A percentile compares a stretch with the other conserved stretches of the same genome.
These are phyloP conservation scores for Lasioglossum marginatum DNA, from an alignment of 2,888 invertebrate genomes.

Conservation along the genomic window DNA sequence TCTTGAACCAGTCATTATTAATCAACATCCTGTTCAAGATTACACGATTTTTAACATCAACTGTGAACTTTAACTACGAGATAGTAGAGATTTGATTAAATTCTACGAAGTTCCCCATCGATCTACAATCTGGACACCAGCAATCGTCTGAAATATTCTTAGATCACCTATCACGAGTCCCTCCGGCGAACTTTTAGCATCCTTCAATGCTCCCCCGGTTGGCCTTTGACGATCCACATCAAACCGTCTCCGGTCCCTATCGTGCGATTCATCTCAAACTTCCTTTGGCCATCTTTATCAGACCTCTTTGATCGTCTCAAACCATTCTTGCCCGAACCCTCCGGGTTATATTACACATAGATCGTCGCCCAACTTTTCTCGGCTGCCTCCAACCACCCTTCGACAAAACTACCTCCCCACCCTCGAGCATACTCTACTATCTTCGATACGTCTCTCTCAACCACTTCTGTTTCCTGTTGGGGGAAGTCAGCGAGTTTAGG, in stretches of 20 bases:
- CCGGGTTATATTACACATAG: neutral
- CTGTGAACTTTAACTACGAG: no score
- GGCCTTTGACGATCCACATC: neutral
- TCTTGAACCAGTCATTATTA: neutral
- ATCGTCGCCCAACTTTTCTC: neutral
- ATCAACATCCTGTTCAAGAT: neutral
- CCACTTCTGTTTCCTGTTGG: neutral
- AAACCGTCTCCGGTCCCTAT: neutral
- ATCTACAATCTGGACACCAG: neutral
- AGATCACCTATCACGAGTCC: neutral
- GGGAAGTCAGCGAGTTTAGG: neutral
- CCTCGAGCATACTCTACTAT: neutral
- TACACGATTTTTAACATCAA: no score
- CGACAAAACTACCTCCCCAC: neutral
- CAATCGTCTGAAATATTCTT: neutral
- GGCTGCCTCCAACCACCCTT: neutral
- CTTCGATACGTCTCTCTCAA: neutral
- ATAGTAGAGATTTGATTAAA: neutral
- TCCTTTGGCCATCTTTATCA: constrained; percentile 5
- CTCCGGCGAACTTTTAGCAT: neutral
- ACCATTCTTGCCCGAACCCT: neutral
- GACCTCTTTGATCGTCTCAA: neutral
- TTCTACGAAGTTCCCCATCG: neutral
- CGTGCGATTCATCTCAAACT: constrained; percentile 1
- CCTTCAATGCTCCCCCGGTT: neutral